Conservation (phyloP, 53 echinoderm and acorn worm genomes). For the Paelopatides confundens region DNA sequence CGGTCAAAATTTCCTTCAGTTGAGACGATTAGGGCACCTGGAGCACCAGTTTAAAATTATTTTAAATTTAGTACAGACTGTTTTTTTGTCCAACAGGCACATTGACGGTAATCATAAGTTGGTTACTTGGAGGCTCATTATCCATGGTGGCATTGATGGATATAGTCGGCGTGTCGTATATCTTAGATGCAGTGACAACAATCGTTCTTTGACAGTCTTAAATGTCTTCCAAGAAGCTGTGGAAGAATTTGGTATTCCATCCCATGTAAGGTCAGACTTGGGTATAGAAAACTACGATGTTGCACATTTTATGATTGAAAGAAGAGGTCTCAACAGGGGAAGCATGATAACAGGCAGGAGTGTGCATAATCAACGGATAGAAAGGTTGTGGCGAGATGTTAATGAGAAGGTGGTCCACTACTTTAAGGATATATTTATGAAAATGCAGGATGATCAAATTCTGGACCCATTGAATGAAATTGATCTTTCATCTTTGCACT, state of each 20-base stretch:
- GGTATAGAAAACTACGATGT: slow-evolving; percentile 68
- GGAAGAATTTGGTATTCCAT: slow-evolving; percentile 66
- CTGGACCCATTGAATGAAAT: slow-evolving; percentile 29
- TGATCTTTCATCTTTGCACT: slow-evolving; percentile 15
- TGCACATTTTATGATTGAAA: slow-evolving; percentile 60
- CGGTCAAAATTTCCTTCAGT: too few relatives aligned
- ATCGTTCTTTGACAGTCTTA: slow-evolving; percentile 32
- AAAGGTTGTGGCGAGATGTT: not conserved
- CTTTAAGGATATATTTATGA: slow-evolving; percentile 17
- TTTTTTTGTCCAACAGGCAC: slow-evolving; percentile 7
- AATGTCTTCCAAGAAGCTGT: slow-evolving; percentile 44
- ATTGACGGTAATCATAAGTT: slow-evolving; percentile 30
- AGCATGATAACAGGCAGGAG: slow-evolving; percentile 68
- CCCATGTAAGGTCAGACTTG: slow-evolving; percentile 63
- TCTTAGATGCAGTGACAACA: slow-evolving; percentile 59
- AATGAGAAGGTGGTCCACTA: not conserved
- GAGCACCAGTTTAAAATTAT: too few relatives aligned
- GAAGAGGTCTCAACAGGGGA: slow-evolving; percentile 61
- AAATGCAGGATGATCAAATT: slow-evolving; percentile 19
- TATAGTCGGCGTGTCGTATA: slow-evolving; percentile 61
- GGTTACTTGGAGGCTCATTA: slow-evolving; percentile 66
- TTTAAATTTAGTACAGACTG: too few relatives aligned
- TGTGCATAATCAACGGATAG: slow-evolving; percentile 69
- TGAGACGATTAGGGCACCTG: too few relatives aligned
- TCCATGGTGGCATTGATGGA: slow-evolving; percentile 78